phyloP scores from a whole-genome alignment of 2,797 vertebrate genomes.

The Phataginus tricuspis region DNA sequence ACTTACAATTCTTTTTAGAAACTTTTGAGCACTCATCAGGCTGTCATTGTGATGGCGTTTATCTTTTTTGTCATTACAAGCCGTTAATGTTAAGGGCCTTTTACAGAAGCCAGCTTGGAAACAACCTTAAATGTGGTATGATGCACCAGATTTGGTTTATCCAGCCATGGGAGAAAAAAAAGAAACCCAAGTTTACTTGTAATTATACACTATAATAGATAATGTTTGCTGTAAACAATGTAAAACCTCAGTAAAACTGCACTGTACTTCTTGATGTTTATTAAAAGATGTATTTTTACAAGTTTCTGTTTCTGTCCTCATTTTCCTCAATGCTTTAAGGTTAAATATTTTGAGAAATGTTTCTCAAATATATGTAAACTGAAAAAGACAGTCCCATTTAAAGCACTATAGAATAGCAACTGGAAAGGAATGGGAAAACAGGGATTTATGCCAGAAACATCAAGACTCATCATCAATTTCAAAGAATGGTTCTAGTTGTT shows the following conservation, averaged over 20 bases:
- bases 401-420: neutral
- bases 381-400: neutral
- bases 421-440: neutral
- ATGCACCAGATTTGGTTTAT: constrained; percentile 32
- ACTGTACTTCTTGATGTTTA: constrained; percentile 77
- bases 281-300: constrained; percentile 80
- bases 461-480: neutral
- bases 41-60: constrained; percentile 22
- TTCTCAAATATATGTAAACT: neutral
- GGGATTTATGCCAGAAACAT: neutral
- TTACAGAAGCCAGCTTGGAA: constrained; percentile 55
- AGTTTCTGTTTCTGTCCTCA: constrained; percentile 52
- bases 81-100: constrained; percentile 56
- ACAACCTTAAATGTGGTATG: constrained; percentile 30
- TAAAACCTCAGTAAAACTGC: constrained; percentile 72
- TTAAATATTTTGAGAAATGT: constrained; percentile 50
- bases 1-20: constrained; percentile 31
- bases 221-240: constrained; percentile 69
- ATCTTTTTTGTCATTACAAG: constrained; percentile 52
- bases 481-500: neutral
- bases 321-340: constrained; percentile 41
- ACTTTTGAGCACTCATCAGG: constrained; percentile 38
- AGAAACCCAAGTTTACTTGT: constrained; percentile 59
- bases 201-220: constrained; percentile 54
- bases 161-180: constrained; percentile 4